A percentile compares a stretch with the other conserved stretches of the same genome.
phyloP scores from a whole-genome alignment of 2,797 vertebrate genomes.

The Alectoris magna region DNA sequence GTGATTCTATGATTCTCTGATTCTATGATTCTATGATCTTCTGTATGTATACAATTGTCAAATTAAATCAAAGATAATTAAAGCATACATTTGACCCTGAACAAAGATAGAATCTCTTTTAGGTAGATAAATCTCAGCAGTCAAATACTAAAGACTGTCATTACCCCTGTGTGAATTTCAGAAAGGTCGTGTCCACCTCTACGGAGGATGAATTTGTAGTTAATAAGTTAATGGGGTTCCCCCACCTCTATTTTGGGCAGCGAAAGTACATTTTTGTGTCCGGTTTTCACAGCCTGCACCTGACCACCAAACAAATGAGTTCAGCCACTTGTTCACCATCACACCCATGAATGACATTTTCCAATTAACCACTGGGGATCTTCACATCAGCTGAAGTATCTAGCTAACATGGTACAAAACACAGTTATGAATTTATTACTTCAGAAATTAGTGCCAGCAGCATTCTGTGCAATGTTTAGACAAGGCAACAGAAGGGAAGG shows the following conservation, averaged over 20 bases:
- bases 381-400: neutral
- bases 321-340: neutral
- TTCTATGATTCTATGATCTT: neutral
- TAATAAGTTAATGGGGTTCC: fast-evolving
- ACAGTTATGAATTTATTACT: neutral
- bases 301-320: neutral
- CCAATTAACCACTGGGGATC: neutral
- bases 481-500: neutral
- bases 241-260: fast-evolving
- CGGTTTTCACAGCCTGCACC: neutral
- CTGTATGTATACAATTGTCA: neutral
- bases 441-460: neutral
- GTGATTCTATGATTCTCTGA: no score
- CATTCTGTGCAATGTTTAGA: neutral
- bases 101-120: neutral
- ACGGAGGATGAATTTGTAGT: neutral
- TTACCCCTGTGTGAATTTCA: neutral
- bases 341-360: neutral
- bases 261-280: neutral
- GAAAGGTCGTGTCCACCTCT: fast-evolving
- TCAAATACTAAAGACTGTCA: neutral
- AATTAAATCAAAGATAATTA: neutral
- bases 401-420: neutral
- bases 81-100: neutral
- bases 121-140: neutral